A percentile compares a stretch with the other conserved stretches of the same genome.
Conservation (phyloP, 2,113 vertebrate species). For the Psophia crepitans region DNA sequence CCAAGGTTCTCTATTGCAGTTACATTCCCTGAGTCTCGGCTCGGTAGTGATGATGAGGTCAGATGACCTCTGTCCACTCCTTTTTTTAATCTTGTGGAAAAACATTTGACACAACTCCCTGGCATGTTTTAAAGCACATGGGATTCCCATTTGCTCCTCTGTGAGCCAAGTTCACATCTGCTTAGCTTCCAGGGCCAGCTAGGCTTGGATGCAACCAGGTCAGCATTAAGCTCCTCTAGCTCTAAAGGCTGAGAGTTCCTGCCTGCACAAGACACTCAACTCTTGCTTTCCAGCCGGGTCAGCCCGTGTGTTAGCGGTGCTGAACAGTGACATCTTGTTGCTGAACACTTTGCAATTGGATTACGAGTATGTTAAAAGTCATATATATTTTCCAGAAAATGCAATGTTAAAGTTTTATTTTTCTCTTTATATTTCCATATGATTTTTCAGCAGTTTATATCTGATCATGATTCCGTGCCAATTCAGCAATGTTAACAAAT, state of each 20-base stretch:
- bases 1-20: not conserved
- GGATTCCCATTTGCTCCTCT: not conserved
- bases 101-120: not conserved
- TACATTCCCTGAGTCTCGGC: not conserved
- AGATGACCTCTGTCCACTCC: not conserved
- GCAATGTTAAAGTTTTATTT: not conserved
- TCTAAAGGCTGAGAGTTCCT: not conserved
- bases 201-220: not conserved
- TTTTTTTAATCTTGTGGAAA: not conserved
- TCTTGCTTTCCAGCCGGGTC: fast-evolving
- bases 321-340: not conserved
- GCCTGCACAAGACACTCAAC: not conserved
- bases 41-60: not conserved
- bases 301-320: not conserved
- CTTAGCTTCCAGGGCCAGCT: not conserved
- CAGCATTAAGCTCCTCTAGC: not conserved
- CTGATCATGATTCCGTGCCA: not conserved
- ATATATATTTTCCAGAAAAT: not conserved
- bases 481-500: not conserved
- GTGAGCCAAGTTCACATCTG: not conserved
- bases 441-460: not conserved
- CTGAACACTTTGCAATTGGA: not conserved
- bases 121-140: not conserved
- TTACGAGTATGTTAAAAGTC: not conserved
- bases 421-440: not conserved